Evolutionary conservation across 2,797 vertebrate genomes (phyloP).

Genomic region (Sarcophilus harrisii): DNA sequence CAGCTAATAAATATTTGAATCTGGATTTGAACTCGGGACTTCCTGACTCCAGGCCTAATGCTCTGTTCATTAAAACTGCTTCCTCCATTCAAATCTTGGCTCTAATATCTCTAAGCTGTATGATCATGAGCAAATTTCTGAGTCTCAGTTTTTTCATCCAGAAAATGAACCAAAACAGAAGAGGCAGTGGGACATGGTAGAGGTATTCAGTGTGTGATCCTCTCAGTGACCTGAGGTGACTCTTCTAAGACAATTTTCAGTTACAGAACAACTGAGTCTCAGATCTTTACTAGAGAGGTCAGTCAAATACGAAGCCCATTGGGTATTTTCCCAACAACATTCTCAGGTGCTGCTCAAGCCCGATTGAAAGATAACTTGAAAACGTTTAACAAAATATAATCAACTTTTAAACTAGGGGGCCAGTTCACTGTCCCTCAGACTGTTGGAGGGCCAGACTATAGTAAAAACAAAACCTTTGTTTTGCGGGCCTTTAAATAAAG

Average conservation of each 20-base stretch:
- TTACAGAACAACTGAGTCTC: not conserved
- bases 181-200: not conserved
- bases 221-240: not conserved
- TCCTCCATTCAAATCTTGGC: not conserved
- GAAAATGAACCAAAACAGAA: not conserved
- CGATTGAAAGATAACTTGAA: not conserved
- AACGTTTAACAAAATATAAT: not conserved
- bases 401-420: too few species aligned
- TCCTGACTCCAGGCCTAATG: not conserved
- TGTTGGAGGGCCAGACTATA: too few species aligned
- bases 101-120: not conserved
- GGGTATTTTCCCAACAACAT: not conserved
- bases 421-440: too few species aligned
- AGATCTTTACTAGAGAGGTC: not conserved
- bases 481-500: too few species aligned
- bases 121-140: not conserved
- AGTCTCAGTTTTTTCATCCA: not conserved
- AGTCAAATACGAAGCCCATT: not conserved
- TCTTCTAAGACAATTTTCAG: not conserved
- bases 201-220: not conserved
- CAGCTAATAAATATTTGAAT: not conserved
- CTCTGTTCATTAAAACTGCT: not conserved
- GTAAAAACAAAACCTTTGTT: too few species aligned
- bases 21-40: not conserved
- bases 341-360: not conserved